Conservation (phyloP, 1,140 invertebrate species). For the Dufourea novaeangliae region DNA sequence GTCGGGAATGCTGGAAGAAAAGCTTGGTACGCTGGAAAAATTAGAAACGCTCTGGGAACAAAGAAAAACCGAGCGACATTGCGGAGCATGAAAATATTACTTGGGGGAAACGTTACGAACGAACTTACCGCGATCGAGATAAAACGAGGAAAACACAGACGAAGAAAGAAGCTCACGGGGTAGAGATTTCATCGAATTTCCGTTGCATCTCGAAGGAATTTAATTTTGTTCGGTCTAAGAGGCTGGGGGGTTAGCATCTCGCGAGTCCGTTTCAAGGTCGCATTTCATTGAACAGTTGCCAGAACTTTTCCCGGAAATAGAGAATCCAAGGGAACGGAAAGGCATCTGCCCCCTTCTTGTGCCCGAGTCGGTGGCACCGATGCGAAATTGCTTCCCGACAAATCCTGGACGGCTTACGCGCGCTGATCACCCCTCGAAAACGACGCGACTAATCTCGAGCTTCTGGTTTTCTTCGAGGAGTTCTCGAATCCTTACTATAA, state of each 20-base stretch:
- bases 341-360: too few species aligned
- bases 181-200: slow-evolving; percentile 21
- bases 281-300: not conserved
- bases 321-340: too few species aligned
- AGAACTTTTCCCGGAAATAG: not conserved
- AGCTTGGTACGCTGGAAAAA: not conserved
- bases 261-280: not conserved
- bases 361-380: not conserved
- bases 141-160: not conserved
- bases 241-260: not conserved
- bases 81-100: not conserved
- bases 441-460: not conserved
- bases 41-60: not conserved
- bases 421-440: not conserved
- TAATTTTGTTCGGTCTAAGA: not conserved
- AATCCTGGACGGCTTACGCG: not conserved
- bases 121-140: not conserved
- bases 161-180: not conserved
- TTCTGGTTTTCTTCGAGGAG: not conserved
- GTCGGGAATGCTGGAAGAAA: not conserved
- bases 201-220: slow-evolving; percentile 8
- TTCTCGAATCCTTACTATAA: slow-evolving; percentile 7
- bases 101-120: not conserved
- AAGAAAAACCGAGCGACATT: not conserved
- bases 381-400: not conserved